These are phyloP conservation scores for Manduca sexta DNA, from an alignment of 1,140 invertebrate genomes.

Conservation along the genomic window DNA sequence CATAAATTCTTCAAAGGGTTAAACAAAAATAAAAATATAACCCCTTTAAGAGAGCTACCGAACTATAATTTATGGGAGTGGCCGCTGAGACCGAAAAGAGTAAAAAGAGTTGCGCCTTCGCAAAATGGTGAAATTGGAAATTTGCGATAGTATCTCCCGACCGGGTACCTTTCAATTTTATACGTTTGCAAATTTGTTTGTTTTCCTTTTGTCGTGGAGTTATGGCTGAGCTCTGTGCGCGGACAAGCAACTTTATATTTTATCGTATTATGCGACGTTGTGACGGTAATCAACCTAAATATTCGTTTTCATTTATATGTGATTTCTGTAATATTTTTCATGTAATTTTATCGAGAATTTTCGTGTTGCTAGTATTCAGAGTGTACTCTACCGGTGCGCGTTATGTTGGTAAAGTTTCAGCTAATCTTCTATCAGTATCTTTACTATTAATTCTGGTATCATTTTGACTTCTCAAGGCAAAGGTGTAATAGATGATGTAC, in stretches of 20 bases:
- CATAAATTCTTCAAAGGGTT: constrained; percentile 69
- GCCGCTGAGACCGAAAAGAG: constrained; percentile 48
- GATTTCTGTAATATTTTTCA: no score
- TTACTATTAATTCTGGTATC: no score
- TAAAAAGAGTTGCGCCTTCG: constrained; percentile 47
- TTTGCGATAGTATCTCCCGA: constrained; percentile 62
- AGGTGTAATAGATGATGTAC: no score
- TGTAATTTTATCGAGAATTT: no score
- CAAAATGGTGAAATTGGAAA: constrained; percentile 71
- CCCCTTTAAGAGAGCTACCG: constrained; percentile 69
- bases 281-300: no score
- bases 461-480: no score
- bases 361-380: no score
- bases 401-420: no score
- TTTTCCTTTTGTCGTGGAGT: constrained; percentile 37
- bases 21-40: constrained; percentile 65
- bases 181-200: constrained; percentile 26
- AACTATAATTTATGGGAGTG: constrained; percentile 71
- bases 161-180: constrained; percentile 64
- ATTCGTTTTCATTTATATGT: no score
- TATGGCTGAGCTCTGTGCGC: constrained; percentile 27
- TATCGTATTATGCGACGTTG: no score
- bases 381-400: no score
- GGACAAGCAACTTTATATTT: neutral
- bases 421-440: no score